A percentile compares a stretch with the other conserved stretches of the same genome.
Conservation (phyloP, 1,140 invertebrate species). For the Bombus soroeensis region DNA sequence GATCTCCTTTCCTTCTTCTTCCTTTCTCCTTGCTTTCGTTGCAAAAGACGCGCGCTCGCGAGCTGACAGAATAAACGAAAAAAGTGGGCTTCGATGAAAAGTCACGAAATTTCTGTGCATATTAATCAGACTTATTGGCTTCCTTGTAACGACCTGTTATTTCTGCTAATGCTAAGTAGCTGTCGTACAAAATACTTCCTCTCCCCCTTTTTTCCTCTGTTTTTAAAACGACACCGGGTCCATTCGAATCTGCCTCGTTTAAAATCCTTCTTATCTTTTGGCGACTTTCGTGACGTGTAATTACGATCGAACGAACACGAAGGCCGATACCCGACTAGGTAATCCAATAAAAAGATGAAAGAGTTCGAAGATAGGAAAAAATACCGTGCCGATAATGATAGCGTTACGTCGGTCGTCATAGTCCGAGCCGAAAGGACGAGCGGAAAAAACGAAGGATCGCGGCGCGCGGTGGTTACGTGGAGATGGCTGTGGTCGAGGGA, state of each 20-base stretch:
- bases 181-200: neutral
- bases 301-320: neutral
- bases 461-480: slow-evolving; percentile 32
- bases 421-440: slow-evolving; percentile 14
- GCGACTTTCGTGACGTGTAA: neutral
- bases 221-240: neutral
- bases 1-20: neutral
- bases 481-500: slow-evolving; percentile 45
- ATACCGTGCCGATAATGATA: neutral
- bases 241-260: neutral
- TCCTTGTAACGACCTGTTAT: slow-evolving; percentile 3
- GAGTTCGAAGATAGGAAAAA: neutral
- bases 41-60: neutral
- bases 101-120: slow-evolving; percentile 4
- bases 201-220: too few species aligned
- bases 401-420: neutral
- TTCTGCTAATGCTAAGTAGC: neutral
- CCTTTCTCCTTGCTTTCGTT: neutral
- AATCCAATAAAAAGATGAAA: neutral
- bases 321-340: neutral
- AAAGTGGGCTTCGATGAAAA: neutral
- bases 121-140: neutral
- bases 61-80: neutral
- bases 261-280: too few species aligned
- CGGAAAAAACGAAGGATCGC: slow-evolving; percentile 25